Base-by-base conservation (phyloP, 2,888 invertebrate species). In the Eupeodes latifasciatus region DNA sequence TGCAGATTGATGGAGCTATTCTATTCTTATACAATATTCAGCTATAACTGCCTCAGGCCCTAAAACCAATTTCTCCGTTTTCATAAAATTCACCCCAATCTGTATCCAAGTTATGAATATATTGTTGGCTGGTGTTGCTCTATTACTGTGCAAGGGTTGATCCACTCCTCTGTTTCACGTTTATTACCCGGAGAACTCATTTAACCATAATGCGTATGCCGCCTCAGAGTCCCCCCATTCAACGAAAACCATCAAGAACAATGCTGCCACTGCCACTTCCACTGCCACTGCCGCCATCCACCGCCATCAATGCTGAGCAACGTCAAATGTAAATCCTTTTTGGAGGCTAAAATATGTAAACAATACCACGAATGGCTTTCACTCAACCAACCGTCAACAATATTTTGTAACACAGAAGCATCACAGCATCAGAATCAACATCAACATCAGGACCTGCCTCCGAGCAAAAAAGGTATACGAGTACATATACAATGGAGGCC, bases 271-370 rank as follows among this genome's bases (percentile, higher is more conserved):
- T 27, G 27, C 19, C 36, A 36, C 40, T 27, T 1, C 19, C 36
- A 36, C 2, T 7, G 5, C 40, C 40, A 40, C 40, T 9, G 9
- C 5, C 40, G 9, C 40, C 27, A 61, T 27, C 27, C 36, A 12
- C 14, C 36, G 14, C 14, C 40, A 27, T 40, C 40, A 27, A 27
- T 27, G 27, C 27, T 27, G 1, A 6, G 40, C 69, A 47, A 74
- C 61, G 55, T 74, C 66, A 69, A 81, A 64, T 67, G 78, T 71
- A 85, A 88, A 85, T 88, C 88, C 88, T 88, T 88, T 76, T 81
- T 81, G 81, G 85, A 85, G 88, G 84, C 78, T 88, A 53, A 88
- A 88, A 88, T 88, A 88, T 88, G 88, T 88, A 88, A 85, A 88
- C 88, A 88, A 88, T 85, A 78, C 85, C 55, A 85, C 74, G 81